A percentile compares a stretch with the other conserved stretches of the same genome.
phyloP scores from a whole-genome alignment of 2,797 vertebrate genomes.

The Leptoclinus maculatus region DNA sequence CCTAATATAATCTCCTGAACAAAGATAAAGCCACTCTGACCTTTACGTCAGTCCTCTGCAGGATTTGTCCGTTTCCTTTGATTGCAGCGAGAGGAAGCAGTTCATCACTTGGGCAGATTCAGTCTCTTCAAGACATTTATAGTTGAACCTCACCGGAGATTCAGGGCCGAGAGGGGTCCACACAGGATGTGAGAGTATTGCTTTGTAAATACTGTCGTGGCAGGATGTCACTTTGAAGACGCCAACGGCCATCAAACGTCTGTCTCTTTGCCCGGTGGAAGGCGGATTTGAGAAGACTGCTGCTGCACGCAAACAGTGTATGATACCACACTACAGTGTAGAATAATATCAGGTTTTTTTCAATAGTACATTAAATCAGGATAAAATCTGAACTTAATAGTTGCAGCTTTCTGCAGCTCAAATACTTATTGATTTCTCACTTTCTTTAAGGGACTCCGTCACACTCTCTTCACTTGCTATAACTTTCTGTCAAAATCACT shows the following conservation, averaged over 20 bases:
- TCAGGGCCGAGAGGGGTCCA: conserved; percentile 26
- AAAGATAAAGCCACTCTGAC: conserved; percentile 21
- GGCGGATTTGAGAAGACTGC: conserved; percentile 10
- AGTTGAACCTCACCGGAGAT: conserved; percentile 42
- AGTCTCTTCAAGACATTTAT: conserved; percentile 48
- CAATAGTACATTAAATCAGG: not conserved
- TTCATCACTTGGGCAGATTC: conserved; percentile 53
- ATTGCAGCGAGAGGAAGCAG: conserved; percentile 57
- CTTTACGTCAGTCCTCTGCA: conserved; percentile 18
- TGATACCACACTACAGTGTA: not conserved
- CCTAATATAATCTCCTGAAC: not conserved
- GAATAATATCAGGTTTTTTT: not conserved
- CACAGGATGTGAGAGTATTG: conserved; percentile 64
- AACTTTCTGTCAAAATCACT: not conserved
- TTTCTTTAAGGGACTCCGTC: not conserved
- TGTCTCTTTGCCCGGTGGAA: not conserved
- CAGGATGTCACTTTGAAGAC: conserved; percentile 61
- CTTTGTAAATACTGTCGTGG: conserved; percentile 56
- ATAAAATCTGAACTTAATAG: not conserved
- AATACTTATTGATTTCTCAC: not conserved
- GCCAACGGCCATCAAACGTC: conserved; percentile 43
- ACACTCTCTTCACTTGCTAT: not conserved
- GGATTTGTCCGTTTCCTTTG: conserved; percentile 49
- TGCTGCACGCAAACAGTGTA: not conserved
- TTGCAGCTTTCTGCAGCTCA: not conserved